Evolutionary conservation across 2,797 vertebrate genomes (phyloP).

Genomic region (Crypturellus tataupa): DNA sequence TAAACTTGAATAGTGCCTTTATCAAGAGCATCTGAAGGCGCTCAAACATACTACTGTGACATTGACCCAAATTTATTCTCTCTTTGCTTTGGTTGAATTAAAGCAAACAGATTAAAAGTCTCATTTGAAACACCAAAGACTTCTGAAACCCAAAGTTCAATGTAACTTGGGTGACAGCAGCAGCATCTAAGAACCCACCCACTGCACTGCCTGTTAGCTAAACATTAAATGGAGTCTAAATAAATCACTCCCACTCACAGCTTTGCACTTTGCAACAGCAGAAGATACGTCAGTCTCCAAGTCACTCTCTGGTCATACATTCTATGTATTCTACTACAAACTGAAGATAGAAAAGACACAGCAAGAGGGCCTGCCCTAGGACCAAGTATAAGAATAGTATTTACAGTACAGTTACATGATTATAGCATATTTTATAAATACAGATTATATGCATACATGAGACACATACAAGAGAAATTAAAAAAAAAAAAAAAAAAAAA

Average conservation of each 20-base stretch:
- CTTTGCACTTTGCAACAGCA: slow-evolving; percentile 78
- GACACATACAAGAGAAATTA: slow-evolving; percentile 78
- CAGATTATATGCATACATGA: slow-evolving; percentile 89
- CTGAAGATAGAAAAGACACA: slow-evolving; percentile 77
- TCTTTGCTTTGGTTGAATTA: slow-evolving; percentile 75
- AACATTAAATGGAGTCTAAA: slow-evolving; percentile 73
- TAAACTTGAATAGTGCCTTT: slow-evolving; percentile 80
- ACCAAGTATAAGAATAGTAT: slow-evolving; percentile 80
- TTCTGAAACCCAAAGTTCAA: slow-evolving; percentile 59
- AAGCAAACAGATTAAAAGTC: slow-evolving; percentile 75
- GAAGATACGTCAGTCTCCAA: slow-evolving; percentile 70
- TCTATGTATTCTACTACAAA: slow-evolving; percentile 78
- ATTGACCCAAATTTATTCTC: slow-evolving; percentile 60
- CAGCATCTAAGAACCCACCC: slow-evolving; percentile 70
- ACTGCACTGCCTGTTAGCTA: slow-evolving; percentile 69
- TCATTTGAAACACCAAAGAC: slow-evolving; percentile 65
- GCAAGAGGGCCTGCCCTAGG: slow-evolving; percentile 87
- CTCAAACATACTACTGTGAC: slow-evolving; percentile 76
- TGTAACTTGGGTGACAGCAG: slow-evolving; percentile 77
- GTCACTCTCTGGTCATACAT: slow-evolving; percentile 77
- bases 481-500: too few relatives aligned
- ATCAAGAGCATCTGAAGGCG: slow-evolving; percentile 74
- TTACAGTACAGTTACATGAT: slow-evolving; percentile 85
- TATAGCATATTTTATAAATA: slow-evolving; percentile 95
- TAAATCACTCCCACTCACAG: slow-evolving; percentile 79